phyloP scores from a whole-genome alignment of 37 sponge, comb jelly and placozoan genomes.

The Haliclona indistincta region DNA sequence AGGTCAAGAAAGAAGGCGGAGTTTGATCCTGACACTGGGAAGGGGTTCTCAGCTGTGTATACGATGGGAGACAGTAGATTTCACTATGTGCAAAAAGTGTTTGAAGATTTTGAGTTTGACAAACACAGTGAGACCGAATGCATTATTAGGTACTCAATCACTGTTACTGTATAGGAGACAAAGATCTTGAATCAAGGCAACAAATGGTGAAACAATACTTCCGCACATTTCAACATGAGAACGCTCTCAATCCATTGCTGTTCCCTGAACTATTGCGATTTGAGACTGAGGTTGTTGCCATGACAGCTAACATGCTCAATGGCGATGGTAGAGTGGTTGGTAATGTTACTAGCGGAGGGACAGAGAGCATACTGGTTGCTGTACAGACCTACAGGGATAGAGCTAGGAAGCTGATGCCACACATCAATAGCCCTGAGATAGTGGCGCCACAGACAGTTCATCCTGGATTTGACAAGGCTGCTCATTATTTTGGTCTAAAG shows the following conservation, averaged over 20 bases:
- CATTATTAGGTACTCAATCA: not conserved
- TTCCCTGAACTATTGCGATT: conserved; percentile 76
- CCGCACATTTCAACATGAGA: conserved; percentile 78
- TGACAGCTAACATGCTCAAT: conserved; percentile 73
- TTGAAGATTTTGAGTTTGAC: conserved; percentile 40
- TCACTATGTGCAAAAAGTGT: conserved; percentile 34
- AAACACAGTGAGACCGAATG: too few species aligned
- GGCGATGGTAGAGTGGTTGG: conserved; percentile 58
- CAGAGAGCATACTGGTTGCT: conserved; percentile 93
- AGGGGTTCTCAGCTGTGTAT: conserved; percentile 79
- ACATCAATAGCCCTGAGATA: conserved; percentile 84
- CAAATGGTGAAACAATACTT: conserved; percentile 60
- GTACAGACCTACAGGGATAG: conserved; percentile 87
- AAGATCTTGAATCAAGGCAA: not conserved
- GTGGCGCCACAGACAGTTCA: conserved; percentile 85
- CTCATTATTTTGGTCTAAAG: conserved; percentile 75
- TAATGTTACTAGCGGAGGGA: conserved; percentile 83
- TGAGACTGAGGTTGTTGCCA: conserved; percentile 81
- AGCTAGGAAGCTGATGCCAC: conserved; percentile 63
- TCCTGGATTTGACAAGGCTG: conserved; percentile 90
- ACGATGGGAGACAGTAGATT: conserved; percentile 36
- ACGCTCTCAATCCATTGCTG: conserved; percentile 84
- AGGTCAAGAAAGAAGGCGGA: conserved; percentile 56
- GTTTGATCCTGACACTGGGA: conserved; percentile 60
- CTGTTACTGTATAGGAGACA: not conserved